Conservation (phyloP, 2,797 vertebrate genomes). For the Lates japonicus region DNA sequence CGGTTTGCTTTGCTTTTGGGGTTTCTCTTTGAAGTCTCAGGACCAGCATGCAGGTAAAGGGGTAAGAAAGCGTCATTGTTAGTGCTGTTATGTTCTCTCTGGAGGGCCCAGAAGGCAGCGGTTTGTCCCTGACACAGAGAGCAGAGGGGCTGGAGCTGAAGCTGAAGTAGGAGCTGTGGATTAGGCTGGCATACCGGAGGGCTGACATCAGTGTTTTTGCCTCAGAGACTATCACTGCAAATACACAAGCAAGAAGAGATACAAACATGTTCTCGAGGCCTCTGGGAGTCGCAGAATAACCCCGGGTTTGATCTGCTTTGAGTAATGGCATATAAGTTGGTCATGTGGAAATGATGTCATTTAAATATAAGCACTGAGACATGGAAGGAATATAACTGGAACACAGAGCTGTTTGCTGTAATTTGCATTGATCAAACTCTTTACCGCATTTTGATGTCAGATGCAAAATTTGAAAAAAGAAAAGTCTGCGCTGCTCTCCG, state of each 20-base stretch:
- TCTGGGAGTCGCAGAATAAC: constrained; percentile 40
- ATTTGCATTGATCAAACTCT: constrained; percentile 14
- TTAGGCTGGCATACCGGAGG: constrained; percentile 62
- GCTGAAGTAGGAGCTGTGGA: constrained; percentile 53
- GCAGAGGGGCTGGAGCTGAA: constrained; percentile 17
- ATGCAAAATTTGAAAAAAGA: neutral
- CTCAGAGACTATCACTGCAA: constrained; percentile 60
- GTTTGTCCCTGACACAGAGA: constrained; percentile 47
- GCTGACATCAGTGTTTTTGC: constrained; percentile 72
- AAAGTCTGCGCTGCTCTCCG: constrained; percentile 7
- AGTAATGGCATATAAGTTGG: constrained; percentile 43
- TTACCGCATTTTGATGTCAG: constrained; percentile 11
- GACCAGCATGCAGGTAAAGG: constrained; percentile 63
- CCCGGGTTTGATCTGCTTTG: constrained; percentile 43
- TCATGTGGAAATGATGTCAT: constrained; percentile 35
- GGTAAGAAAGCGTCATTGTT: constrained; percentile 48
- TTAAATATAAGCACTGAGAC: constrained; percentile 16
- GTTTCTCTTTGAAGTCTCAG: constrained; percentile 60
- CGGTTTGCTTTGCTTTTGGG: constrained; percentile 51
- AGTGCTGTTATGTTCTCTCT: constrained; percentile 46
- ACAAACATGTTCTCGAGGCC: constrained; percentile 49
- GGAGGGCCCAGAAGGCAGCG: constrained; percentile 34
- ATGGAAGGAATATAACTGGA: neutral
- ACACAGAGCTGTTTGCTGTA: constrained; percentile 14
- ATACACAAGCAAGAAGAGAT: constrained; percentile 40